Evolutionary conservation across 2,797 vertebrate genomes (phyloP), one percentile per base, ranked within the genome.

Genomic region (Gorsachius magnificus): DNA sequence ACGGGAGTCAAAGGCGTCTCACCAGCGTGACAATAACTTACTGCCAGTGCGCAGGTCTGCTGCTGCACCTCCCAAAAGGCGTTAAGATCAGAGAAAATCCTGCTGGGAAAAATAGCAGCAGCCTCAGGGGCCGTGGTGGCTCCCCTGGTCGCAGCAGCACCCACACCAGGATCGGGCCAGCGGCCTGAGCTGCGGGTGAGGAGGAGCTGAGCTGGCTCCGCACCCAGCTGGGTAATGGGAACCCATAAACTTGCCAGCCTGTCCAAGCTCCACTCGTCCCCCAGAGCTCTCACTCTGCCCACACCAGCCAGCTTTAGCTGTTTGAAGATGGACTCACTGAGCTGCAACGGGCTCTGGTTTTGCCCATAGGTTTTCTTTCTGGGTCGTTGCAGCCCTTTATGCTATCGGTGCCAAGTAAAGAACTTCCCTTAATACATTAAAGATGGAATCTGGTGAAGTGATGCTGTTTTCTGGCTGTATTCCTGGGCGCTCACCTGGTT

Each of bases 111-210:
- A 75, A 11, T 1, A 74, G 22, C 64, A 28, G 6, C 26, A 25
- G 51, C 15, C 21, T 16, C 3, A 3, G 33, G n/a, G 31, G 35
- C 18, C 4, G 1, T 11, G n/a, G 35, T 19, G 60, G 31, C 50
- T 48, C 14, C 26, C 5, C 46, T 13, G 46, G 54, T 13, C 38
- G 50, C 63, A 25, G 75, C 87, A 58, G 60, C 9, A 1, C 45
- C 1, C 22, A 3, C 21, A 3, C 1, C 1, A 3, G 4, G 35
- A 10, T 16, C 0, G 10, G 74, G 58, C 9, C 2, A 8, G 14
- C 33, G n/a, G 51, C 57, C 58, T 10, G 58, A 36, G 65, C 2
- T 6, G 38, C 0, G 7, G 51, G 16, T 8, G 65, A 83, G 65
- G 16, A 64, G 65, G 45, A 46, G 45, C 45, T 38, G 87, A 77